Conservation (phyloP, 2,888 invertebrate species). For the Melolontha melolontha region DNA sequence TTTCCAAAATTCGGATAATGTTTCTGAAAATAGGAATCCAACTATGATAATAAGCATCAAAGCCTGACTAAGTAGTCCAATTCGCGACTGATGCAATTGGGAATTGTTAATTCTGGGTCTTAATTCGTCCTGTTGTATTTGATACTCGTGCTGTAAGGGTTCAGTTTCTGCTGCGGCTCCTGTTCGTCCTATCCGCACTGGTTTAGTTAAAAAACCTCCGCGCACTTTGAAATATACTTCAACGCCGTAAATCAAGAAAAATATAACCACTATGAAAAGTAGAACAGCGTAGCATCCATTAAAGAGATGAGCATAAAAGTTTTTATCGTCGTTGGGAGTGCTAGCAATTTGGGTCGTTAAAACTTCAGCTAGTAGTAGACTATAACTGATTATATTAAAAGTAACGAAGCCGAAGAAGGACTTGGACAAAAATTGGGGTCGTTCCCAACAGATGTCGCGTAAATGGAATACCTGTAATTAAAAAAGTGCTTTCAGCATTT, state of each 20-base stretch:
- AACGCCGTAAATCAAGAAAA: slow-evolving; percentile 94
- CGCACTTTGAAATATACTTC: slow-evolving; percentile 94
- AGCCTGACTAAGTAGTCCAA: slow-evolving; percentile 90
- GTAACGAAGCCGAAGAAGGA: slow-evolving; percentile 90
- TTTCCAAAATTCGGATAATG: slow-evolving; percentile 93
- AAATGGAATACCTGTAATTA: slow-evolving; percentile 86
- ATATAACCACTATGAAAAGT: slow-evolving; percentile 88
- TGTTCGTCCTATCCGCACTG: slow-evolving; percentile 56
- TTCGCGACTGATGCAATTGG: slow-evolving; percentile 90
- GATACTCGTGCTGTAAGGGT: slow-evolving; percentile 51
- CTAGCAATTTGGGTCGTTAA: slow-evolving; percentile 69
- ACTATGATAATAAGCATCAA: slow-evolving; percentile 91
- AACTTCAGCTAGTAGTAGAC: slow-evolving; percentile 82
- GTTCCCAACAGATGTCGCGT: slow-evolving; percentile 87
- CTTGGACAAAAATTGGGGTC: slow-evolving; percentile 90
- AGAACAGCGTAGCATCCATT: slow-evolving; percentile 94
- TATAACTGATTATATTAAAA: slow-evolving; percentile 90
- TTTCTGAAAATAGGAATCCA: slow-evolving; percentile 90
- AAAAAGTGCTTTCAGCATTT: background rate
- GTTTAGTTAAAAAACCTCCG: slow-evolving; percentile 81
- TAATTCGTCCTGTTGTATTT: slow-evolving; percentile 50
- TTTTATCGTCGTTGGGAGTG: slow-evolving; percentile 69
- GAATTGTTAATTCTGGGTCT: slow-evolving; percentile 77
- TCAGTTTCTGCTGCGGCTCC: slow-evolving; percentile 52
- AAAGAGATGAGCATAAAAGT: slow-evolving; percentile 87